Evolutionary conservation across 2,797 vertebrate genomes (phyloP).

Genomic region (Trematomus bernacchii): DNA sequence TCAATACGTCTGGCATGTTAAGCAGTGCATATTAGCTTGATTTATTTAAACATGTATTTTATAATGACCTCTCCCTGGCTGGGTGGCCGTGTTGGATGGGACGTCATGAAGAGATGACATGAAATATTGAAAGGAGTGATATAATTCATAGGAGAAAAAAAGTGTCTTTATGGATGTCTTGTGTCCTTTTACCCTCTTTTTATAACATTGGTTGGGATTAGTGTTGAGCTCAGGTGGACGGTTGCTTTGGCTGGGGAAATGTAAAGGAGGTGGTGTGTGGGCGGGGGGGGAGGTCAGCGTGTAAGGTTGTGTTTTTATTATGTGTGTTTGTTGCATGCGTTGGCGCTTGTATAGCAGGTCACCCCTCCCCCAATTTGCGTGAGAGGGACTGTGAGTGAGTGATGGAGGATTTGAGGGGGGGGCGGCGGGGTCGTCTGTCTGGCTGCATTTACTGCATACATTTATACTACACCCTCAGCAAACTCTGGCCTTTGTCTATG

Average conservation of each 20-base stretch:
- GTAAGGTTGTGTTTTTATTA: constrained; percentile 56
- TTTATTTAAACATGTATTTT: constrained; percentile 38
- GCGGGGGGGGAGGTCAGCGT: constrained; percentile 10
- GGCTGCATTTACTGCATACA: constrained; percentile 78
- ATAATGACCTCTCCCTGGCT: constrained; percentile 53
- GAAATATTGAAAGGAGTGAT: constrained; percentile 61
- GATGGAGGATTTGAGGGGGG: constrained; percentile 49
- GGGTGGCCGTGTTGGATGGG: constrained; percentile 4
- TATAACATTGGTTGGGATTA: constrained; percentile 25
- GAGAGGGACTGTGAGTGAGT: constrained; percentile 69
- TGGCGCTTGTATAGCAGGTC: constrained; percentile 42
- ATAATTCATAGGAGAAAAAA: constrained; percentile 42
- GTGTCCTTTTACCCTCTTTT: not conserved
- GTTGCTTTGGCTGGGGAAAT: constrained; percentile 18
- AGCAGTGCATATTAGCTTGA: constrained; percentile 40
- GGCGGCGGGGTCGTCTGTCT: constrained; percentile 69
- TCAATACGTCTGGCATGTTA: constrained; percentile 51
- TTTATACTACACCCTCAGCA: constrained; percentile 68
- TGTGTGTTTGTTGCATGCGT: constrained; percentile 63
- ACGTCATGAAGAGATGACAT: constrained; percentile 55
- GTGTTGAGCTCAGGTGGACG: constrained; percentile 50
- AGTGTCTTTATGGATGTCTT: constrained; percentile 15
- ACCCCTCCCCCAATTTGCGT: constrained; percentile 80
- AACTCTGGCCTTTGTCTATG: constrained; percentile 79
- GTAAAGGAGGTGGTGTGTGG: constrained; percentile 14